Base-by-base conservation (phyloP, 1,140 invertebrate species). In the Drosophila triauraria region DNA sequence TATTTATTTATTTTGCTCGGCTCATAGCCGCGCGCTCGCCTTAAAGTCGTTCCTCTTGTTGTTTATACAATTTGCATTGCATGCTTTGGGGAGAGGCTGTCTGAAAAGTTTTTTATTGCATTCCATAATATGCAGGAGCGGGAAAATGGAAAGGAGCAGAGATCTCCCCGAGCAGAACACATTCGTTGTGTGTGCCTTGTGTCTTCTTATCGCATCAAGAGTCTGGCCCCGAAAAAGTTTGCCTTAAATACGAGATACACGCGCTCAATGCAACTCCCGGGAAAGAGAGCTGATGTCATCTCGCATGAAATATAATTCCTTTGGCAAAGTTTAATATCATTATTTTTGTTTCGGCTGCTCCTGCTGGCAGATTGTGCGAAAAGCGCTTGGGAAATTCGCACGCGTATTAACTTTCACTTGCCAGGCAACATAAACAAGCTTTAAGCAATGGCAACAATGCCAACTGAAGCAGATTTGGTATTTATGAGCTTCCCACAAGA, bases 21-120 rank as follows among this genome's bases (percentile, higher is more conserved):
- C 42, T 42, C 46, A 57, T 46, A 44, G 56, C 35, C 9, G 51
- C 51, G 51, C 51, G 7, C 20, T 54, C 35, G 40, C 44, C 75
- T 43, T 83, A 76, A 80, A 80, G 71, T 53, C 64, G 48, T 48
- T 23, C 50, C 56, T 48, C 61, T 70, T 64, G 63, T 75, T 80
- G 74, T 65, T 68, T 80, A 65, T 46, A 81, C 72, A 88, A 80
- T 87, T 87, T 88, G 85, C 85, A 87, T 84, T 80, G 81, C 84
- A 78, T 75, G 25, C 61, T 75, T 10, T 10, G 9, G 9, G 48
- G 23, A 44, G 13, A 48, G 72, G 69, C 78, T 72, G 84, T 87
- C 84, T 87, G 80, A 84, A 84, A 87, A 90, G 80, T 87, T 87
- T 88, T 87, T 90, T 90, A 87, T 87, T 87, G 84, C 85, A 87